Evolutionary conservation across 1,140 invertebrate genomes (phyloP).

Genomic region (Anoplolepis gracilipes): DNA sequence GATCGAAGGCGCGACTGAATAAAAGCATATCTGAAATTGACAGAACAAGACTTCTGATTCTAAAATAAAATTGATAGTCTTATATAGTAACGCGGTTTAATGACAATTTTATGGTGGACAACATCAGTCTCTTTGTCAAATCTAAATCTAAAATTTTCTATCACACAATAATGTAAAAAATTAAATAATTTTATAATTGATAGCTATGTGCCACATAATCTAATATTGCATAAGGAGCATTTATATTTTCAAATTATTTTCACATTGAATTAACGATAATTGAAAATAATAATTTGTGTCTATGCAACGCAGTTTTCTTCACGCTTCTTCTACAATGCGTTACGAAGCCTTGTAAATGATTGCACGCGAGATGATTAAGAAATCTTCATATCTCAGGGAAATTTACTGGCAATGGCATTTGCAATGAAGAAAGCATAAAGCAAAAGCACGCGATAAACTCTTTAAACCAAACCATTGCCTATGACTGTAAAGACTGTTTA

Average conservation of each 20-base stretch:
- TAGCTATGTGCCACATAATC: not conserved
- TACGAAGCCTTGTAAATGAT: no score
- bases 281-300: slow-evolving; percentile 5
- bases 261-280: not conserved
- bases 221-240: not conserved
- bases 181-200: not conserved
- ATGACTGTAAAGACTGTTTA: not conserved
- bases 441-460: slow-evolving; percentile 30
- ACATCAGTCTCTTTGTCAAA: not conserved
- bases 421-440: slow-evolving; percentile 53
- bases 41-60: not conserved
- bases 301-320: not conserved
- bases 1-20: not conserved
- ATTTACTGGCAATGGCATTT: slow-evolving; percentile 15
- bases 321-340: not conserved
- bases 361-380: slow-evolving; percentile 12
- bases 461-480: not conserved
- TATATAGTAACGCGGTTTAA: not conserved
- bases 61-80: not conserved
- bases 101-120: no score
- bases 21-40: not conserved
- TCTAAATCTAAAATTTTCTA: not conserved
- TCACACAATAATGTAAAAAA: not conserved
- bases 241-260: not conserved
- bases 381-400: slow-evolving; percentile 6